A percentile compares a stretch with the other conserved stretches of the same genome.
phyloP scores from a whole-genome alignment of 2,113 vertebrate genomes.

The Notiomystis cincta region DNA sequence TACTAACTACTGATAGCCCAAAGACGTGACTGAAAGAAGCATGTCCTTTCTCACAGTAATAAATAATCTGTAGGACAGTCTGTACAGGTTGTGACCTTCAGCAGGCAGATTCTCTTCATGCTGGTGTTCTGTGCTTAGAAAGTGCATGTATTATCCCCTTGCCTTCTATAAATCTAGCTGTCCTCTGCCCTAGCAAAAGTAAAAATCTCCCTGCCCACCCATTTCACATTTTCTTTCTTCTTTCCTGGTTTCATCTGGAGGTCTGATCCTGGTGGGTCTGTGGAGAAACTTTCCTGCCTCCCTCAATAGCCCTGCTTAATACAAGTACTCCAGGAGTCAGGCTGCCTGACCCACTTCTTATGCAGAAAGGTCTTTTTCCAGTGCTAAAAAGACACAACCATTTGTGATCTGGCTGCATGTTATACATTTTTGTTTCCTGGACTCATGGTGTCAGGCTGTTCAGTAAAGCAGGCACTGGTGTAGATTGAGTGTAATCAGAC shows the following conservation, averaged over 20 bases:
- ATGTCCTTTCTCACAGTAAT: not conserved
- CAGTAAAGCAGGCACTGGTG: not conserved
- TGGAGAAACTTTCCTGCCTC: not conserved
- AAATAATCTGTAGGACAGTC: not conserved
- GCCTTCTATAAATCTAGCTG: not conserved
- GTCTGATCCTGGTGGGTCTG: not conserved
- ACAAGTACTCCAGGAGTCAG: not conserved
- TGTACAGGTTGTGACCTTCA: not conserved
- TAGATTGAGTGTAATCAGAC: not conserved
- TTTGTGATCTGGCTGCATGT: not conserved
- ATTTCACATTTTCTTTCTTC: not conserved
- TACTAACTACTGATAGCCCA: not conserved
- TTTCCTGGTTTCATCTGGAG: not conserved
- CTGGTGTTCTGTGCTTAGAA: not conserved
- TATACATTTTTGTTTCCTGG: not conserved
- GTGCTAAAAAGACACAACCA: not conserved
- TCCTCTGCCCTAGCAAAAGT: not conserved
- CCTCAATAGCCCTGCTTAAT: not conserved
- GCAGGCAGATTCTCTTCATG: not conserved
- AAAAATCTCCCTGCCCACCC: not conserved
- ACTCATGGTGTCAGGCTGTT: not conserved
- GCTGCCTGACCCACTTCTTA: not conserved
- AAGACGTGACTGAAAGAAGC: not conserved
- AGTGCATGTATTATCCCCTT: not conserved
- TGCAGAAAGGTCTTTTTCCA: not conserved